Evolutionary conservation across 2,113 vertebrate genomes (phyloP).

Genomic region (Symphodus melops): DNA sequence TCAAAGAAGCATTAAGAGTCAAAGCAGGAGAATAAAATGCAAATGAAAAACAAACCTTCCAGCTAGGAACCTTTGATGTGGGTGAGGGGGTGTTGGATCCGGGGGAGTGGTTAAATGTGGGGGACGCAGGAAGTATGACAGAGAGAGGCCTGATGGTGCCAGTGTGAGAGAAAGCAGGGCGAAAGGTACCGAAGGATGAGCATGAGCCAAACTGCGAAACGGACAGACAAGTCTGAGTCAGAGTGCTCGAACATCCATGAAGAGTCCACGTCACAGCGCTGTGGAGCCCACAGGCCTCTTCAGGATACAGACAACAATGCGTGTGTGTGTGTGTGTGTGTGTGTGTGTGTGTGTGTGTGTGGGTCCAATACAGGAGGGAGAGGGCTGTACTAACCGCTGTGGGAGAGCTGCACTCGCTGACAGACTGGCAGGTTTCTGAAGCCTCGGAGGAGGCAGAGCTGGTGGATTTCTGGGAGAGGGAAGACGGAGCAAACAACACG

Average conservation of each 20-base stretch:
- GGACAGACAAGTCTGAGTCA: conserved; percentile 82
- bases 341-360: conserved; percentile 8
- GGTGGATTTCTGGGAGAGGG: conserved; percentile 92
- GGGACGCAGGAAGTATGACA: conserved; percentile 86
- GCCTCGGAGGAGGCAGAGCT: conserved; percentile 98
- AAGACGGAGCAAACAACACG: conserved; percentile 47
- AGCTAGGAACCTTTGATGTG: conserved; percentile 87
- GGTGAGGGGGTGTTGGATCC: conserved; percentile 86
- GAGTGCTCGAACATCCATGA: conserved; percentile 63
- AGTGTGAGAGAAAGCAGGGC: conserved; percentile 86
- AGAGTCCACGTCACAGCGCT: conserved; percentile 44
- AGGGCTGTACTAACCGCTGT: conserved; percentile 90
- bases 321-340: conserved; percentile 12
- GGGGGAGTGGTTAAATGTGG: conserved; percentile 85
- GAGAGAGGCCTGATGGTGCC: conserved; percentile 85
- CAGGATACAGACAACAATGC: conserved; percentile 41
- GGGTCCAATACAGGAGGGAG: conserved; percentile 17
- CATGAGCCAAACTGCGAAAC: conserved; percentile 86
- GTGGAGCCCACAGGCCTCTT: conserved; percentile 41
- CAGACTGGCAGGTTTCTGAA: conserved; percentile 97
- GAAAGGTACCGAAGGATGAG: conserved; percentile 87
- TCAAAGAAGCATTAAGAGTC: conserved; percentile 60
- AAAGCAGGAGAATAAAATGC: conserved; percentile 70
- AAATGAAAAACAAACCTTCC: conserved; percentile 87
- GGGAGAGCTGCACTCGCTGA: conserved; percentile 98